Percentiles rank a stretch among this genome's conserved stretches.
phyloP scores from a whole-genome alignment of 2,888 invertebrate genomes.

The Orthosia gothica region DNA sequence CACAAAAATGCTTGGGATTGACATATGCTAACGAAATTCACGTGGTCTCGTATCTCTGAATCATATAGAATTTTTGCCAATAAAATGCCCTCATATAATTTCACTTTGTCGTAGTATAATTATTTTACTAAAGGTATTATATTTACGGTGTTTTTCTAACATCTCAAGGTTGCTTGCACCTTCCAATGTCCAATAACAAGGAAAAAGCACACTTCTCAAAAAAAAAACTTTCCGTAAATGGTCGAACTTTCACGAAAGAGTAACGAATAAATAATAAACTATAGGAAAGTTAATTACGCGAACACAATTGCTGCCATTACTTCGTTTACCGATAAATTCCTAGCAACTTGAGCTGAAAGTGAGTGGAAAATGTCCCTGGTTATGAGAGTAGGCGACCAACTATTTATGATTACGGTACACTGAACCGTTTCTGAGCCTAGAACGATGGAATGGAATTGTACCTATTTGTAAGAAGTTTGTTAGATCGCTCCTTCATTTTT shows the following conservation, averaged over 20 bases:
- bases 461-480: constrained; percentile 24
- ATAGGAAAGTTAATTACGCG: constrained; percentile 61
- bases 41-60: no score
- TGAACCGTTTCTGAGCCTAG: constrained; percentile 54
- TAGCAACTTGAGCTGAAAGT: constrained; percentile 54
- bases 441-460: constrained; percentile 32
- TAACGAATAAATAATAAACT: constrained; percentile 54
- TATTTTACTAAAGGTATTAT: not conserved
- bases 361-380: constrained; percentile 52
- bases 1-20: no score
- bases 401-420: constrained; percentile 67
- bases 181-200: constrained; percentile 29
- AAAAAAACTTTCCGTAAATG: constrained; percentile 31
- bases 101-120: not conserved
- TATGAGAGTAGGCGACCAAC: constrained; percentile 60
- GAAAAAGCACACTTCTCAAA: not conserved
- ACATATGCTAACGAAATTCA: no score
- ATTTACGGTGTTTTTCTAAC: constrained; percentile 26
- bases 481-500: constrained; percentile 6
- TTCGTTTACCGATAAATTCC: constrained; percentile 60
- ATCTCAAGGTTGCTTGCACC: not conserved
- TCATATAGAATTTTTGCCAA: no score
- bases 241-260: constrained; percentile 25
- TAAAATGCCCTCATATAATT: not conserved
- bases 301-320: constrained; percentile 49